These are phyloP conservation scores for Mirza zaza DNA, from an alignment of 2,113 vertebrate species.

Conservation along the genomic window DNA sequence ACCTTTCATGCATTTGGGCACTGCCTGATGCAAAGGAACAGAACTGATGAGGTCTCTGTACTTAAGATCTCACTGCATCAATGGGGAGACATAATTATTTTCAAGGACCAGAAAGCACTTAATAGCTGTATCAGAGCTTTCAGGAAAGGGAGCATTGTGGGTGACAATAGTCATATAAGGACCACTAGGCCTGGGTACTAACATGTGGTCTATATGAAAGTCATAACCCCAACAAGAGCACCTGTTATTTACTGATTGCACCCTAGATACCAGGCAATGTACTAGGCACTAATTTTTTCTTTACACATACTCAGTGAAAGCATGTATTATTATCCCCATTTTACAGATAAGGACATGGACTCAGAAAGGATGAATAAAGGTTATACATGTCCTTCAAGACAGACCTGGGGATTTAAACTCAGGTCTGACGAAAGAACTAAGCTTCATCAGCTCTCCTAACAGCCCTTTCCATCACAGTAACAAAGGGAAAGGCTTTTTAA, in stretches of 20 bases:
- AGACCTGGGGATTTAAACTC: neutral
- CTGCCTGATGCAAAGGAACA: neutral
- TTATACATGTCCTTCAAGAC: neutral
- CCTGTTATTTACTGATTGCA: neutral
- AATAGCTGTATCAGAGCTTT: neutral
- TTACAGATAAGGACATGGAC: neutral
- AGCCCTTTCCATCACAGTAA: constrained; percentile 3
- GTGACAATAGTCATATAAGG: neutral
- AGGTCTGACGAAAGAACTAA: neutral
- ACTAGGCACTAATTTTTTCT: neutral
- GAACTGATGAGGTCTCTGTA: neutral
- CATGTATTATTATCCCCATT: neutral
- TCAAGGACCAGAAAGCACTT: constrained; percentile 30
- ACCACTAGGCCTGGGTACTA: neutral
- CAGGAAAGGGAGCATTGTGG: neutral
- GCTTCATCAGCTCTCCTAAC: neutral
- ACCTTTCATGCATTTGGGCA: neutral
- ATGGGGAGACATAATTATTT: neutral
- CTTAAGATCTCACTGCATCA: constrained; percentile 13
- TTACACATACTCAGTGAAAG: neutral
- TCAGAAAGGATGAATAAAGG: neutral
- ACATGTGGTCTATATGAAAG: neutral
- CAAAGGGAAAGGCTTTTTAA: constrained; percentile 15
- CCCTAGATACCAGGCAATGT: neutral
- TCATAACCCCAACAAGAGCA: neutral